Percentiles rank a stretch among this genome's conserved stretches.
phyloP scores from a whole-genome alignment of 2,113 vertebrate genomes.

The Toxostoma redivivum region DNA sequence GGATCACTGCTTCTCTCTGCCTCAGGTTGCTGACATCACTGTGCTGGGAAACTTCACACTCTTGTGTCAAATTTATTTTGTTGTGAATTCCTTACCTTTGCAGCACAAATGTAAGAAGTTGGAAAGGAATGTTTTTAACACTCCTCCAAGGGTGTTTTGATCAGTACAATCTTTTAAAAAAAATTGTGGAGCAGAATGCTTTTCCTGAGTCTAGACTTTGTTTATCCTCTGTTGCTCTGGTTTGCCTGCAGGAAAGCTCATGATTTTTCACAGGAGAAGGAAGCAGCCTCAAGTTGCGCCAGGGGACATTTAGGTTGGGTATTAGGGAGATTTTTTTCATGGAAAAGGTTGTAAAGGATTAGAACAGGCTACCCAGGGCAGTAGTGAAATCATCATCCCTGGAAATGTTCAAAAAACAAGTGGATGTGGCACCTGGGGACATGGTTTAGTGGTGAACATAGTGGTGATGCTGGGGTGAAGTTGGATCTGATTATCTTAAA shows the following conservation, averaged over 20 bases:
- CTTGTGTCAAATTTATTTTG: not conserved
- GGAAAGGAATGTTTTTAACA: not conserved
- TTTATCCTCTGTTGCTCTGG: not conserved
- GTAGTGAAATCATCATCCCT: not conserved
- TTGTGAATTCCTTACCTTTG: not conserved
- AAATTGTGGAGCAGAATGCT: not conserved
- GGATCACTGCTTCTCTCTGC: rapidly evolving
- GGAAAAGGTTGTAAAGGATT: not conserved
- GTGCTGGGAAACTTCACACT: not conserved
- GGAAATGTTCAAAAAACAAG: not conserved
- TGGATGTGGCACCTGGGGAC: not conserved
- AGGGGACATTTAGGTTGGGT: not conserved
- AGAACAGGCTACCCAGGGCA: not conserved
- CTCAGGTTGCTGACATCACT: not conserved
- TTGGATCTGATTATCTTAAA: not conserved
- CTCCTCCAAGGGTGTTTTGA: not conserved
- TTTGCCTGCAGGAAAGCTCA: not conserved
- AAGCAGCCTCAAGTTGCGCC: not conserved
- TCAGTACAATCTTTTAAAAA: not conserved
- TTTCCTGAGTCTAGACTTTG: not conserved
- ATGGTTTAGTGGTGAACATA: not conserved
- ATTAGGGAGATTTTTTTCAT: not conserved
- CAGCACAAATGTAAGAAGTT: not conserved
- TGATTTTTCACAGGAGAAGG: not conserved
- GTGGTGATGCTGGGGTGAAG: not conserved